Conservation (phyloP, 1,140 invertebrate genomes). For the Scaptomyza pallida region DNA sequence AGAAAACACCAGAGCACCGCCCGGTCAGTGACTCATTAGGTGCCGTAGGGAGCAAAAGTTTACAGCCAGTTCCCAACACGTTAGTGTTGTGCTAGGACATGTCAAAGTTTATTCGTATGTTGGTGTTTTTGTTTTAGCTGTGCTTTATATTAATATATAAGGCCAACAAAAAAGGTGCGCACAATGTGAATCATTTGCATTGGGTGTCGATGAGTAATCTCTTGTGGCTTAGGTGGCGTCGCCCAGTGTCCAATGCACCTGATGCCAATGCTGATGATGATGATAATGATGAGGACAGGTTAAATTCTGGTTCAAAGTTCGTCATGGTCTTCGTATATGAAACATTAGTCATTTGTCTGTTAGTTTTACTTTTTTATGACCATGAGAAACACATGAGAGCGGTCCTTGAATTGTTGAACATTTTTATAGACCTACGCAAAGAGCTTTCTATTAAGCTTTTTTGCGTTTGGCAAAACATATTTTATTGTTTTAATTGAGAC, state of each 20-base stretch:
- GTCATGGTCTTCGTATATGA: constrained; percentile 5
- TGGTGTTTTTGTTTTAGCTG: not conserved
- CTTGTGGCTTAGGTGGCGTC: constrained; percentile 40
- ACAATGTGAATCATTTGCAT: constrained; percentile 46
- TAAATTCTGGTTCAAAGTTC: constrained; percentile 61
- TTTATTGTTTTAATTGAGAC: too few species aligned
- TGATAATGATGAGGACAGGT: constrained; percentile 30
- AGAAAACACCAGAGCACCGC: constrained; percentile 12
- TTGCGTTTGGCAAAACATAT: too few species aligned
- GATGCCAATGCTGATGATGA: constrained; percentile 13
- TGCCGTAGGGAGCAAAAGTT: constrained; percentile 24
- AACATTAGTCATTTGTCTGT: constrained; percentile 30
- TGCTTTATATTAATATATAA: constrained; percentile 24
- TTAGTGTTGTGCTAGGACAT: constrained; percentile 9
- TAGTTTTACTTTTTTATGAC: not conserved
- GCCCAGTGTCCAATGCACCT: constrained; percentile 54
- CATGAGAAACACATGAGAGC: not conserved
- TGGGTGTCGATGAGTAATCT: constrained; percentile 53
- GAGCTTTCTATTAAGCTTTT: too few species aligned
- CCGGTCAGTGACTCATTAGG: constrained; percentile 69
- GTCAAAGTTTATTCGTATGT: not conserved
- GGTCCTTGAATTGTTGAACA: too few species aligned
- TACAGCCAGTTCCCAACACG: constrained; percentile 21
- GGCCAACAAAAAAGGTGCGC: constrained; percentile 11
- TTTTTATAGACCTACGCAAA: too few species aligned